Conservation (phyloP, 2,113 vertebrate genomes). For the Chaetodon trifascialis region DNA sequence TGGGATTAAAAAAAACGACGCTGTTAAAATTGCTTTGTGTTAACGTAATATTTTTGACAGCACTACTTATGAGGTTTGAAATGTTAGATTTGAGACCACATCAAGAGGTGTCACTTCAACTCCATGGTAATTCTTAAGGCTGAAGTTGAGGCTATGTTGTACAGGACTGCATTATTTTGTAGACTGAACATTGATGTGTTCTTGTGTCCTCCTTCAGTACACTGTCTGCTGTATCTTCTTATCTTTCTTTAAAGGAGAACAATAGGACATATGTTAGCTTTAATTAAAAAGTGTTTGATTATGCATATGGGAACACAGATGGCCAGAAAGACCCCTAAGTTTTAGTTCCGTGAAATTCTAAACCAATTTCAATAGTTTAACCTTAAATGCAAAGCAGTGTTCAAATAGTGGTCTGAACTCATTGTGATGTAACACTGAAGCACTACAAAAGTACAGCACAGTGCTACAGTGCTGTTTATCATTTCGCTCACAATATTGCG, state of each 20-base stretch:
- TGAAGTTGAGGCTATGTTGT: background rate
- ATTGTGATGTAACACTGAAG: background rate
- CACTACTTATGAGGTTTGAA: background rate
- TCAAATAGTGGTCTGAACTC: background rate
- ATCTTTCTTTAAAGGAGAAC: background rate
- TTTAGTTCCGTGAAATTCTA: background rate
- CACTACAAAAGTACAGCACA: no score
- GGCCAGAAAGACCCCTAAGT: background rate
- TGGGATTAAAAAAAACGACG: no score
- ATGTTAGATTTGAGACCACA: background rate
- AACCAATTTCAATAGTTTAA: constrained; percentile 1
- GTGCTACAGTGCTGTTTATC: no score
- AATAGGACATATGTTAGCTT: background rate
- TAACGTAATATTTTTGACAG: no score
- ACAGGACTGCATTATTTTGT: background rate
- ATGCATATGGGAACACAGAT: background rate
- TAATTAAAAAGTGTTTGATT: background rate
- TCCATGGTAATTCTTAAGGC: background rate
- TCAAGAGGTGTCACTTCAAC: background rate
- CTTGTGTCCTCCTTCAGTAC: background rate
- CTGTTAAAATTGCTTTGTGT: no score
- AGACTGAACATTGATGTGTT: background rate
- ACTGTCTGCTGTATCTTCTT: background rate
- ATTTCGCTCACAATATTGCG: background rate
- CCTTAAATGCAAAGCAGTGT: background rate